Conservation (phyloP, 2,113 vertebrate genomes). For the Ailuropoda melanoleuca region DNA sequence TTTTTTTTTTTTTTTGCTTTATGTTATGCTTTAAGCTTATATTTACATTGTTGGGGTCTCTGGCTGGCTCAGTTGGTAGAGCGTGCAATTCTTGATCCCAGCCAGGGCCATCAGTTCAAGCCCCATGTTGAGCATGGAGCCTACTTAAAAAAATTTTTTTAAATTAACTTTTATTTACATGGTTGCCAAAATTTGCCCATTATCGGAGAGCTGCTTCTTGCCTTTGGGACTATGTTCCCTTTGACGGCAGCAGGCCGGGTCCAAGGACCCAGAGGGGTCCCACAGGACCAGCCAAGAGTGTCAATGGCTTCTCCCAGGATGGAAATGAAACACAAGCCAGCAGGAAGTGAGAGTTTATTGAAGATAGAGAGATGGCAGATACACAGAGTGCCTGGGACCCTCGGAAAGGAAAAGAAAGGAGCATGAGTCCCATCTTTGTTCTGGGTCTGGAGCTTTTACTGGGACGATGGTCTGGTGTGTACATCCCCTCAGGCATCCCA, state of each 20-base stretch:
- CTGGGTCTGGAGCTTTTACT: not conserved
- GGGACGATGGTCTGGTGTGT: not conserved
- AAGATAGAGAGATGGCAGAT: not conserved
- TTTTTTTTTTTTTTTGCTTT: not conserved
- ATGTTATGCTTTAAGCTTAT: not conserved
- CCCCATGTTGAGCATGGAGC: not conserved
- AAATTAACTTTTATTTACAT: not conserved
- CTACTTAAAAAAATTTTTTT: not conserved
- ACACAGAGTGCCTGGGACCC: not conserved
- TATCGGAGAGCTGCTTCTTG: slow-evolving; percentile 56
- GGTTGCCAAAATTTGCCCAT: not conserved
- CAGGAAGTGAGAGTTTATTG: not conserved
- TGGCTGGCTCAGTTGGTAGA: not conserved
- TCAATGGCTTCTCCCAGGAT: not conserved
- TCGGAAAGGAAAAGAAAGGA: not conserved
- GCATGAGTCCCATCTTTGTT: not conserved
- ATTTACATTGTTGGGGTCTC: not conserved
- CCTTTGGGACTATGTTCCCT: not conserved
- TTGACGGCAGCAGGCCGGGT: not conserved
- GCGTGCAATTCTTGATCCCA: not conserved
- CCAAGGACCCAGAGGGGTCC: not conserved
- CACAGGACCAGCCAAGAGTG: not conserved
- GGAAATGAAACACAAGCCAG: not conserved
- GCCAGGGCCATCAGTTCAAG: not conserved
- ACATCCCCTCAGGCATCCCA: not conserved